Evolutionary conservation across 2,797 vertebrate species (phyloP).

Genomic region (Phrynocephalus forsythii): DNA sequence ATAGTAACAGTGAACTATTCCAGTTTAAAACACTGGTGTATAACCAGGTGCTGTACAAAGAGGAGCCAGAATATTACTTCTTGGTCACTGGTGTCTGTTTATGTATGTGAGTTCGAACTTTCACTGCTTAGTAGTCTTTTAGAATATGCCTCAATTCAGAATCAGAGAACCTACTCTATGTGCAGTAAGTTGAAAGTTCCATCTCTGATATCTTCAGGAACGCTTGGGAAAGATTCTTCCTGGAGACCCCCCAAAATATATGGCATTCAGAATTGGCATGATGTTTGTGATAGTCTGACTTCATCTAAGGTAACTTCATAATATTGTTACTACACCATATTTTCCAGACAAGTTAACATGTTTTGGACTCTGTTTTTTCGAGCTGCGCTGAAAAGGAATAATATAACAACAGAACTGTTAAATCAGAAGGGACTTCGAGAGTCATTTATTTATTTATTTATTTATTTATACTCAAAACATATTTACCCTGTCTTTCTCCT

Average conservation of each 20-base stretch:
- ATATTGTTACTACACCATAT: neutral
- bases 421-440: too few species aligned
- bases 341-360: neutral
- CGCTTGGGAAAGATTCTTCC: neutral
- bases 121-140: neutral
- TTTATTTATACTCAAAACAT: too few species aligned
- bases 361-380: neutral
- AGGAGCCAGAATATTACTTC: slow-evolving; percentile 29
- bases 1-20: neutral
- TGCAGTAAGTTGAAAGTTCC: too few species aligned
- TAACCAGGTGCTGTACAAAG: too few species aligned
- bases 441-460: too few species aligned
- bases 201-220: neutral
- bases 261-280: neutral
- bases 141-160: neutral
- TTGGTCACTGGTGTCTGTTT: slow-evolving; percentile 47
- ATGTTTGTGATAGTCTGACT: neutral
- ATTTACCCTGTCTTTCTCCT: too few species aligned
- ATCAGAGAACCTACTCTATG: neutral
- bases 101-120: too few species aligned
- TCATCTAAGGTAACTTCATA: neutral
- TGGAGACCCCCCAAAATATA: neutral
- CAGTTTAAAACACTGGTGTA: neutral
- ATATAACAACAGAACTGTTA: too few species aligned
- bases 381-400: neutral